Percentiles rank a stretch among this genome's conserved stretches.
Conservation (phyloP, 2,113 vertebrate genomes). For the Podarcis raffonei region DNA sequence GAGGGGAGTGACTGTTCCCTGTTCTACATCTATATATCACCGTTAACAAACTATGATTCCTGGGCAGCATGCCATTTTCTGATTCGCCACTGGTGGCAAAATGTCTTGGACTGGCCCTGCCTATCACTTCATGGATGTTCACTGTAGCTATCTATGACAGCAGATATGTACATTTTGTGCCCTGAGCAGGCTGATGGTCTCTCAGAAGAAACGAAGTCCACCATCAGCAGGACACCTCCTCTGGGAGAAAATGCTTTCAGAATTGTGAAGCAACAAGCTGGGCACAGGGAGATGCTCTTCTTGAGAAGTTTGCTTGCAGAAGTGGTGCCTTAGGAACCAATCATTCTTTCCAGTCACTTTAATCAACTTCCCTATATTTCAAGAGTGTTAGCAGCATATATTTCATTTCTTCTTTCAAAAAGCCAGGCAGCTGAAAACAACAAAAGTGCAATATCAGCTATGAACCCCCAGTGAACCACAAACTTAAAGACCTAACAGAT, state of each 20-base stretch:
- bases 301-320: neutral
- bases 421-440: neutral
- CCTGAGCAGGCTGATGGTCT: neutral
- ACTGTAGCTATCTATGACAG: neutral
- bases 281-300: neutral
- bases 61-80: too few relatives aligned
- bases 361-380: slow-evolving; percentile 4
- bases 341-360: neutral
- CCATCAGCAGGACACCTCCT: neutral
- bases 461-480: neutral
- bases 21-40: too few relatives aligned
- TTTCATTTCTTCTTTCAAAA: neutral
- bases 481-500: neutral
- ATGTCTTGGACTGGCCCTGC: neutral
- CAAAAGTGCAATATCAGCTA: neutral
- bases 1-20: too few relatives aligned
- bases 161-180: neutral
- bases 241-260: neutral
- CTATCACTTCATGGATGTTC: too few relatives aligned
- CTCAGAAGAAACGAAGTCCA: neutral
- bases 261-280: neutral
- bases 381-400: neutral
- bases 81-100: too few relatives aligned
- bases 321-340: neutral
- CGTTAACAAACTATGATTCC: too few relatives aligned